Evolutionary conservation across 2,797 vertebrate species (phyloP), one percentile per base, ranked within the genome.

Genomic region (Enteromius argenteus): DNA sequence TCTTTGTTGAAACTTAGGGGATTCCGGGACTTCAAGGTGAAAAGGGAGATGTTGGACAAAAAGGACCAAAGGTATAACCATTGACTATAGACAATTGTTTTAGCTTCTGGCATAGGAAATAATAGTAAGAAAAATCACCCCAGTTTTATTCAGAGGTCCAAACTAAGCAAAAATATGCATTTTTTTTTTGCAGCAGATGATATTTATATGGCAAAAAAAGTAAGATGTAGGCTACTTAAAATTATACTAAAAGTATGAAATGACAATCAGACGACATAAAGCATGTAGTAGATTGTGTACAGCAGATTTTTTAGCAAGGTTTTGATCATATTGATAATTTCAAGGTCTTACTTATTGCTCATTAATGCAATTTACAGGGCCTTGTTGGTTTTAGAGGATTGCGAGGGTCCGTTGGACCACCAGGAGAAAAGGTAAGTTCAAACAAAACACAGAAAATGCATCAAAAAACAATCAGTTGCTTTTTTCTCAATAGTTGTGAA

Each of bases 401-500:
- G 7, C 80, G 19, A 6, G 95, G 95, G 56, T 77, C 85, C 2
- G 32, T 49, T 0, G 95, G 95, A 37, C 90, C 89, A 73, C 85
- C 87, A 10, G 95, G 95, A 42, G 49, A 83, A 15, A 95, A 95
- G 90, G 95, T 95, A 76, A 56, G 73, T 88, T 49, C 78, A 56
- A 44, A 0, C 23, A 42, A 64, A 32, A 76, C 39, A 19, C 2
- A 46, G 7, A 27, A 42, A 37, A 51, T 0, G 21, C 6, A 7
- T 37, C 2, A 30, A 74, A 23, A 58, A 58, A 49, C 15, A 35
- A 15, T 2, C 1, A 32, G 30, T 13, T 15, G 17, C 19, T 69
- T 7, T 44, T 14, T 10, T 37, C 27, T 11, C 17, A 74, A 1
- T 51, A 23, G 39, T 86, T 69, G 21, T 53, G 1, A 60, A 81